Conservation (phyloP, 2,797 vertebrate genomes). For the Sardinella longiceps region DNA sequence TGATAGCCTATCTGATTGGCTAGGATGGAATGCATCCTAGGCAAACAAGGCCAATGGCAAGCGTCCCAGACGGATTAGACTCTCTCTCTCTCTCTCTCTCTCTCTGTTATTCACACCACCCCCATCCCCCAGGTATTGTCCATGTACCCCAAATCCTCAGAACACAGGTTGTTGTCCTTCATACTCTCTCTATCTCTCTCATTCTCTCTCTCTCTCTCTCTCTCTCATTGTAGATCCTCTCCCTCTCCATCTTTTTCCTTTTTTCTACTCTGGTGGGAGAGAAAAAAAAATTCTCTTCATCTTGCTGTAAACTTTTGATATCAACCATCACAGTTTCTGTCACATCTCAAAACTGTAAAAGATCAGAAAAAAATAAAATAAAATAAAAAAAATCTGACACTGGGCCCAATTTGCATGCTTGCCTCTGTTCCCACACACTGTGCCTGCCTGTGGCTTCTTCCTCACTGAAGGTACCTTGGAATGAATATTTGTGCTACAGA, state of each 20-base stretch:
- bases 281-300: not conserved
- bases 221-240: no score
- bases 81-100: not conserved
- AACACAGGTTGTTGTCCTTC: no score
- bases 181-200: conserved; percentile 6
- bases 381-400: not conserved
- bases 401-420: not conserved
- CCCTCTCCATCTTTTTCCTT: conserved; percentile 22
- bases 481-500: conserved; percentile 9
- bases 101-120: not conserved
- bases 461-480: not conserved
- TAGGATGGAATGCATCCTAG: no score
- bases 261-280: no score
- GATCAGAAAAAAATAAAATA: not conserved
- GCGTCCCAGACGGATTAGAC: no score
- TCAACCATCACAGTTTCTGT: not conserved
- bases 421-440: not conserved
- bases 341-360: conserved; percentile 4
- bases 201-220: conserved; percentile 23
- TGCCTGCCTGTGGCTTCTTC: not conserved
- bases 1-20: no score
- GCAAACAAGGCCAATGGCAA: no score
- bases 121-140: no score
- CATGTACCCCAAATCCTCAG: no score
- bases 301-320: not conserved